Base-by-base conservation (phyloP, 2,888 invertebrate genomes). In the Seira ritae region DNA sequence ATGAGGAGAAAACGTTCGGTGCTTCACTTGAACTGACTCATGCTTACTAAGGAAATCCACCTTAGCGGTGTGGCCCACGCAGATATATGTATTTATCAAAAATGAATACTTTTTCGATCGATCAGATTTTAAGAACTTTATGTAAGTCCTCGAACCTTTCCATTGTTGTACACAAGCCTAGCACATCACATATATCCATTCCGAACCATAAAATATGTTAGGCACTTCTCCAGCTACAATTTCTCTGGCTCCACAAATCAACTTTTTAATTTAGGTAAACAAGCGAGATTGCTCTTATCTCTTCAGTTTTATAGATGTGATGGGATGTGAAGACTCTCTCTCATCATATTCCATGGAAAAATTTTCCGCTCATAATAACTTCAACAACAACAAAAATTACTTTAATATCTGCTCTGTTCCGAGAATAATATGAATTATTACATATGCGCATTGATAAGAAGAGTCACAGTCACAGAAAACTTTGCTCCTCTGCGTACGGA, bases 181-280 rank as follows among this genome's bases (percentile, higher is more conserved):
- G n/a, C n/a, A n/a, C n/a, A n/a, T n/a, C n/a, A n/a, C n/a, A n/a
- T n/a, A n/a, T n/a, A n/a, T n/a, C n/a, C n/a, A n/a, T n/a, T n/a
- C n/a, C n/a, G n/a, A n/a, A n/a, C n/a, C n/a, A n/a, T n/a, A n/a
- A n/a, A n/a, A n/a, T n/a, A n/a, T n/a, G n/a, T n/a, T n/a, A n/a
- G n/a, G n/a, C n/a, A n/a, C n/a, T 66, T 68, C 80, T 73, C 73
- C 55, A 74, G 62, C 69, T 74, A 80, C 69, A 74, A 80, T 80
- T 62, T 31, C 70, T 23, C 74, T 80, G 80, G 80, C 80, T 80
- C 74, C 74, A 75, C 75, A 69, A 68, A 67, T 69, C 69, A 31
- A 69, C 55, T 50, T 68, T 68, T 75, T 60, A 50, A 67, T 72
- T 72, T 73, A 68, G 73, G 80, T 80, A 70, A 70, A 70, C 74